Conservation (phyloP, 2,888 invertebrate genomes). For the Sarcophaga subvicina region DNA sequence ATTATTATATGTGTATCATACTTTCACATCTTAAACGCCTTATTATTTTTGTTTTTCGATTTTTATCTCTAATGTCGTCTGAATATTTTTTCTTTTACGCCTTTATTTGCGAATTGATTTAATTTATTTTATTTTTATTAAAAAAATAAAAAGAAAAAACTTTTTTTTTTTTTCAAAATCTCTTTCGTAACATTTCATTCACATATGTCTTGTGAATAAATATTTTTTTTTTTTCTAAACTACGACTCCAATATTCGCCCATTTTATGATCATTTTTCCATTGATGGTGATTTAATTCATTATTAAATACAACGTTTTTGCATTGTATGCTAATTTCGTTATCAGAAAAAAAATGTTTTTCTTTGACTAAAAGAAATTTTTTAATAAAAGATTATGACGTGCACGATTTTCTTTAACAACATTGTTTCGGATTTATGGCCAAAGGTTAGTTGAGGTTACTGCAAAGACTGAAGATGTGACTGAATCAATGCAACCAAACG, state of each 20-base stretch:
- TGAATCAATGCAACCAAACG: not conserved
- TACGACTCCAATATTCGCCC: not conserved
- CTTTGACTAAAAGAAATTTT: slow-evolving; percentile 20
- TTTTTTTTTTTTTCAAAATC: slow-evolving; percentile 17
- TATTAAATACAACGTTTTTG: slow-evolving; percentile 43
- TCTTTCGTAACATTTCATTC: slow-evolving; percentile 14
- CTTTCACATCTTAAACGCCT: slow-evolving; percentile 27
- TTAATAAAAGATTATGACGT: slow-evolving; percentile 12
- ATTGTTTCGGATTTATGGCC: slow-evolving; percentile 18
- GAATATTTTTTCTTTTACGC: slow-evolving; percentile 7
- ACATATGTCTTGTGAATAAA: not conserved
- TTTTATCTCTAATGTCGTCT: slow-evolving; percentile 7
- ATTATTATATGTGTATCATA: not conserved
- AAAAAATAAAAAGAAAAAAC: not conserved
- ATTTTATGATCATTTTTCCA: not conserved
- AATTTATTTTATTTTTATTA: not conserved
- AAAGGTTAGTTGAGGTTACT: slow-evolving; percentile 52
- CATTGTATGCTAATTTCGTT: slow-evolving; percentile 59
- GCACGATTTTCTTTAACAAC: slow-evolving; percentile 11
- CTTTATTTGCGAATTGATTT: slow-evolving; percentile 6
- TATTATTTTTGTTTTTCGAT: not conserved
- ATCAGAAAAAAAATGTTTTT: slow-evolving; percentile 12
- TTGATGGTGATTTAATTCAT: slow-evolving; percentile 30
- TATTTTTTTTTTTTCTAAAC: too few species aligned
- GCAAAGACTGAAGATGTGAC: not conserved